Conservation (phyloP, 2,113 vertebrate genomes). For the Gorsachius goisagi region DNA sequence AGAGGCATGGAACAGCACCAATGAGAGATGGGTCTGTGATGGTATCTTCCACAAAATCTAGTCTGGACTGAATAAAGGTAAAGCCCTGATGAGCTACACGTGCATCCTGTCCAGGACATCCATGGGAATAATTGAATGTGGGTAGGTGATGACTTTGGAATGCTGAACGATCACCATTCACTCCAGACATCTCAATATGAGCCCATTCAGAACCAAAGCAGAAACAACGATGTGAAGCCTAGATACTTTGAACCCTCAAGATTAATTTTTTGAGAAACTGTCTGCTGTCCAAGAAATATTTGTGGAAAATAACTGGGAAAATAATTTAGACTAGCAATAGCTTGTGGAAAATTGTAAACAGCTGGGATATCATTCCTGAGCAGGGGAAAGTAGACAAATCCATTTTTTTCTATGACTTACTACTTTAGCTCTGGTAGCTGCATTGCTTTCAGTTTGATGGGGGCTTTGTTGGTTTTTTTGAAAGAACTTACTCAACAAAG, state of each 20-base stretch:
- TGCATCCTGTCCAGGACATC: neutral
- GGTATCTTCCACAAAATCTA: neutral
- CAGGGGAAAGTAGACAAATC: neutral
- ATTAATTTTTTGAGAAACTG: neutral
- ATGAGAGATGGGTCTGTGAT: neutral
- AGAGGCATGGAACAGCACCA: neutral
- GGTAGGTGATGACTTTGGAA: neutral
- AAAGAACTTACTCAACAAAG: conserved; percentile 17
- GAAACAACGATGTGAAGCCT: neutral
- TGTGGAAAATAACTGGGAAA: neutral
- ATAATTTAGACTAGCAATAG: neutral
- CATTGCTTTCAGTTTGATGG: neutral
- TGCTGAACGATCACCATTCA: neutral
- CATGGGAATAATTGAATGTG: neutral
- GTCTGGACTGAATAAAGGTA: neutral
- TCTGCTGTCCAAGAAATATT: neutral
- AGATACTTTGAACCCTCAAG: neutral
- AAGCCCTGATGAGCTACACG: neutral
- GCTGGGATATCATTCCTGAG: conserved; percentile 2
- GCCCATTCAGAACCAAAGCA: neutral
- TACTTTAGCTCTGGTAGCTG: conserved; percentile 4
- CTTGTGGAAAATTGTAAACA: conserved; percentile 33
- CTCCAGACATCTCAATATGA: neutral
- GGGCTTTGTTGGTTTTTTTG: neutral
- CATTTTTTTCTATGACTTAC: neutral